Percentiles rank a stretch among this genome's conserved stretches.
These are phyloP conservation scores for Eueides isabella DNA, from an alignment of 1,140 invertebrate species.

Conservation along the genomic window DNA sequence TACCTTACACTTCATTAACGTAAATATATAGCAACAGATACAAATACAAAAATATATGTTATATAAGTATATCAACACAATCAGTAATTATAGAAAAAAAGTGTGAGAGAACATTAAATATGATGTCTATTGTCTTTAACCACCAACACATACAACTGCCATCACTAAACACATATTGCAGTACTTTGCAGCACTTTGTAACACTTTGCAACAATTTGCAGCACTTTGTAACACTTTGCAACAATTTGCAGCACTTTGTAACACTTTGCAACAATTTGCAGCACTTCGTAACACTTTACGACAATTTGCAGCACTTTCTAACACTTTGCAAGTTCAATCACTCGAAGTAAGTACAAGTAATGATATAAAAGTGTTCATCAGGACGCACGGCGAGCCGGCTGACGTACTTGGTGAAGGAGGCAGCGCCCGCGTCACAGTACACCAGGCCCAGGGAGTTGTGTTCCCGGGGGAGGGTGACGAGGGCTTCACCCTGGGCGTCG, in stretches of 20 bases:
- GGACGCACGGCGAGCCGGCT: conserved; percentile 75
- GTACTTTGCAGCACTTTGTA: too few relatives aligned
- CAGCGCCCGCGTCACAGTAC: conserved; percentile 84
- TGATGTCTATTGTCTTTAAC: too few relatives aligned
- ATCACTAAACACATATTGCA: background rate
- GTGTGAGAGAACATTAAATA: too few relatives aligned
- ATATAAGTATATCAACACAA: background rate
- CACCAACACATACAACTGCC: too few relatives aligned
- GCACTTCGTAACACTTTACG: background rate
- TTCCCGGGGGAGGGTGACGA: conserved; percentile 81
- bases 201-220: background rate
- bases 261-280: too few relatives aligned
- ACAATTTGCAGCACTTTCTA: too few relatives aligned
- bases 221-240: too few relatives aligned
- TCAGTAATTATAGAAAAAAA: too few relatives aligned
- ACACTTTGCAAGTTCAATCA: too few relatives aligned
- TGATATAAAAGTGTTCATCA: conserved; percentile 78
- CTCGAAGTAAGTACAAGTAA: conserved; percentile 82
- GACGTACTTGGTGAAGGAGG: conserved; percentile 86
- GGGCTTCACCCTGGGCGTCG: conserved; percentile 58
- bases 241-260: too few relatives aligned
- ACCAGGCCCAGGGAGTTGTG: conserved; percentile 87
- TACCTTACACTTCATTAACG: background rate
- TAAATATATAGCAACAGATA: background rate
- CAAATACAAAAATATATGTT: background rate